phyloP scores from a whole-genome alignment of 2,888 invertebrate genomes.

The Pristionchus japonicus region DNA sequence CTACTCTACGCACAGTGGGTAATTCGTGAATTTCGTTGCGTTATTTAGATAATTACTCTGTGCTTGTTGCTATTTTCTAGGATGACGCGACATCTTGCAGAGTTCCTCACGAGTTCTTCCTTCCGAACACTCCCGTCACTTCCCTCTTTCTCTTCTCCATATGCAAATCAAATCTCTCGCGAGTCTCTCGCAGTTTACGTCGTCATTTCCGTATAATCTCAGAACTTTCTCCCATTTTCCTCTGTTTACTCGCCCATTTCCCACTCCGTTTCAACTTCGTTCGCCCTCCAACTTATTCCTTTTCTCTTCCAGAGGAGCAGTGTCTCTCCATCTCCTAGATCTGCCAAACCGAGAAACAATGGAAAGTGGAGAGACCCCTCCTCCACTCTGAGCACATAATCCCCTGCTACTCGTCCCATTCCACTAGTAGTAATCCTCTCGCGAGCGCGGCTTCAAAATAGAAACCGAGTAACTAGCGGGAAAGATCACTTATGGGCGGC shows the following conservation, averaged over 20 bases:
- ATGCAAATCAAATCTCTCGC: neutral
- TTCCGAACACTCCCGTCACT: slow-evolving; percentile 5
- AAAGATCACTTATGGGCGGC: neutral
- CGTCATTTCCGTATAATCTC: neutral
- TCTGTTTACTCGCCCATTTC: neutral
- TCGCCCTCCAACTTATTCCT: slow-evolving; percentile 3
- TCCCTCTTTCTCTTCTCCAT: neutral
- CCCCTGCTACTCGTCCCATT: slow-evolving; percentile 31
- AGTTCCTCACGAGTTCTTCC: neutral
- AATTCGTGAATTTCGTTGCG: too few relatives aligned
- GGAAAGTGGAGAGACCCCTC: neutral
- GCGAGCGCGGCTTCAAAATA: neutral
- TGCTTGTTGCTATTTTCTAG: too few relatives aligned
- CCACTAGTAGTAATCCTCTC: slow-evolving; percentile 38
- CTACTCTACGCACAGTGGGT: too few relatives aligned
- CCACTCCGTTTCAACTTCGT: neutral
- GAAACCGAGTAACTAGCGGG: neutral
- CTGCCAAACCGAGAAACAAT: too few relatives aligned
- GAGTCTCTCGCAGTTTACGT: neutral
- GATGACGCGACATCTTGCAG: neutral
- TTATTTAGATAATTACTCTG: too few relatives aligned
- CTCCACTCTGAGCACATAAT: slow-evolving; percentile 23
- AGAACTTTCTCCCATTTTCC: neutral
- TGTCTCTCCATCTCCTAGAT: neutral
- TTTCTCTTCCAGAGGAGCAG: too few relatives aligned